Evolutionary conservation across 1,140 invertebrate species (phyloP), one percentile per base, ranked within the genome.

Genomic region (Panulirus ornatus): DNA sequence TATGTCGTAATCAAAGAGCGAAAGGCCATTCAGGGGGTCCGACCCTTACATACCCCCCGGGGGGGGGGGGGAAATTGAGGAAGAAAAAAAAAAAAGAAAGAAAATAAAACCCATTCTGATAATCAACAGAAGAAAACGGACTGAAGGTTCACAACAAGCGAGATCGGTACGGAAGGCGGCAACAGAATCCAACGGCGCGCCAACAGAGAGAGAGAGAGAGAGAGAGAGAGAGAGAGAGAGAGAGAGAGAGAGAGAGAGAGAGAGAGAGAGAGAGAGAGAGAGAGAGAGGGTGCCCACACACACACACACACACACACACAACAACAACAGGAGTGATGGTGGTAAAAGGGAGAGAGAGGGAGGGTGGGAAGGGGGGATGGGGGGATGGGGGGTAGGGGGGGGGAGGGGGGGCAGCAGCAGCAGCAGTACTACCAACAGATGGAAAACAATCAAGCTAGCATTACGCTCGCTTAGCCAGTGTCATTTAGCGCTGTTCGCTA

Each of bases 391-490:
- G 40, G 3, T 5, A 38, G 38, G 58, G 54, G 34, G 78, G 27
- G 27, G 63, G 34, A 51, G 58, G 58, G 36, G 9, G 34, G 54
- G 40, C 22, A 6, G 27, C n/a, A 51, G 70, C 27, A 47, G 3
- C 16, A 19, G 34, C 40, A 58, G 27, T 70, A 19, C 9, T 22
- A 1, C 1, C 36, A 42, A 9, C 73, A 27, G 38, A 40, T 76
- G 73, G 38, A 22, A 76, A 76, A 76, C 73, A 76, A 76, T 76
- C 73, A 76, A 30, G 9, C 36, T 42, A 76, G 40, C 38, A 76
- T 40, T 22, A 76, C 1, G 42, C 42, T 47, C 42, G 8, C 42
- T 78, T 8, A 47, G 8, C 44, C 75, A 44, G 19, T 42, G 30
- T 78, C 44, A 27, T 51, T 51, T 51, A 51, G 75, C 0, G 40